Evolutionary conservation across 1,140 invertebrate genomes (phyloP), one percentile per base, ranked within the genome.

Genomic region (Parapsyche elsis): DNA sequence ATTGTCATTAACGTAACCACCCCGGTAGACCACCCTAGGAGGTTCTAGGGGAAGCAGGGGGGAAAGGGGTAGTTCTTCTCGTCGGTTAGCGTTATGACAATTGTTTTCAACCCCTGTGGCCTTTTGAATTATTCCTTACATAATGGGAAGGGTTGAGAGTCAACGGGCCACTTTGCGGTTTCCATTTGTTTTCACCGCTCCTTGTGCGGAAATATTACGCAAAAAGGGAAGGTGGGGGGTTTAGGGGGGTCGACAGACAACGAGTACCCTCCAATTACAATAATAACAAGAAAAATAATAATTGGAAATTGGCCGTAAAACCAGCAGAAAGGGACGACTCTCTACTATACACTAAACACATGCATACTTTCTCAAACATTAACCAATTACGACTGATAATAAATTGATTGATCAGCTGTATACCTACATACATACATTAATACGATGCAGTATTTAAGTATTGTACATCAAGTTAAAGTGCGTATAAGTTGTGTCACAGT

Each of bases 81-180:
- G 49, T 53, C 49, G 49, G 49, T 53, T 53, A 53, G 12, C 49
- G 49, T 53, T 53, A 53, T 78, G 80, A 81, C 80, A 81, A 81
- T 81, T 81, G 79, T 64, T 71, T 71, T 57, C 78, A 61, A 79
- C 67, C 67, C 38, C 71, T 76, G 49, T 71, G 53, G 78, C 78
- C 78, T 78, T 61, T 70, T 81, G 81, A 81, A 78, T 81, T 76
- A 81, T 81, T 81, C 74, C 77, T 76, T 79, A 70, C 53, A 79
- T 76, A 76, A 79, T 79, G 70, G 71, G 71, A 71, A 81, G 81
- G 81, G 81, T 81, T 81, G 81, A 57, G 49, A 53, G 80, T 81
- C 73, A 81, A 81, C 74, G 57, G 75, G 12, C 53, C 80, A 81
- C 61, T 81, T 81, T 81, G 81, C 61, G 81, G 81, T 81, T 79